These are phyloP conservation scores for Cinclus cinclus DNA, from an alignment of 2,113 vertebrate genomes.

Conservation along the genomic window DNA sequence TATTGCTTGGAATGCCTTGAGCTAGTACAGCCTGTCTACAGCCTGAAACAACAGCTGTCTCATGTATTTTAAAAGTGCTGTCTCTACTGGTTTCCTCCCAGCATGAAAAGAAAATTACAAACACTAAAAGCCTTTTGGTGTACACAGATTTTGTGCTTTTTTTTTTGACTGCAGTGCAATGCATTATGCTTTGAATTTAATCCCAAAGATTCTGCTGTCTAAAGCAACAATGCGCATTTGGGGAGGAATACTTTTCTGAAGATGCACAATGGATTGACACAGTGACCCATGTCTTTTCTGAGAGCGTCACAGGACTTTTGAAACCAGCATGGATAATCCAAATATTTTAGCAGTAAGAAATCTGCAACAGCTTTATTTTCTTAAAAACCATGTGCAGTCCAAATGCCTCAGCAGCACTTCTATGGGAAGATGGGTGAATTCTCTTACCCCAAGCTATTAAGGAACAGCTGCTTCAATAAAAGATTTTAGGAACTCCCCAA, in stretches of 20 bases:
- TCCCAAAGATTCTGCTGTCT: neutral
- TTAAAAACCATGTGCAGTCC: neutral
- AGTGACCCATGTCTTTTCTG: neutral
- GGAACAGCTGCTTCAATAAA: neutral
- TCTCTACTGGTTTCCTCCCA: slow-evolving; percentile 24
- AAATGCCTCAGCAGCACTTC: neutral
- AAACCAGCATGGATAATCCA: neutral
- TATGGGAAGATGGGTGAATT: neutral
- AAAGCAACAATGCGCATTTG: neutral
- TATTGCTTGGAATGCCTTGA: slow-evolving; percentile 8
- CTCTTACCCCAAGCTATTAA: neutral
- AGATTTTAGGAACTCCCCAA: neutral
- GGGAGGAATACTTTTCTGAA: neutral
- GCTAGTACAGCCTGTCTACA: neutral
- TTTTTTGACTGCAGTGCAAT: neutral
- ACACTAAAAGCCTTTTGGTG: slow-evolving; percentile 6
- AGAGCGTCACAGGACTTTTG: neutral
- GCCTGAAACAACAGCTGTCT: neutral
- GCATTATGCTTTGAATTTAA: neutral
- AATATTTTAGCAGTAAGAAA: neutral
- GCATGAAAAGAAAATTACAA: slow-evolving; percentile 11
- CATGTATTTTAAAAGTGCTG: neutral
- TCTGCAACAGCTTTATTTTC: neutral
- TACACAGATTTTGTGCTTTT: neutral
- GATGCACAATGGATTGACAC: neutral